Evolutionary conservation across 1,140 invertebrate genomes (phyloP).

Genomic region (Pseudomyrmex concolor): DNA sequence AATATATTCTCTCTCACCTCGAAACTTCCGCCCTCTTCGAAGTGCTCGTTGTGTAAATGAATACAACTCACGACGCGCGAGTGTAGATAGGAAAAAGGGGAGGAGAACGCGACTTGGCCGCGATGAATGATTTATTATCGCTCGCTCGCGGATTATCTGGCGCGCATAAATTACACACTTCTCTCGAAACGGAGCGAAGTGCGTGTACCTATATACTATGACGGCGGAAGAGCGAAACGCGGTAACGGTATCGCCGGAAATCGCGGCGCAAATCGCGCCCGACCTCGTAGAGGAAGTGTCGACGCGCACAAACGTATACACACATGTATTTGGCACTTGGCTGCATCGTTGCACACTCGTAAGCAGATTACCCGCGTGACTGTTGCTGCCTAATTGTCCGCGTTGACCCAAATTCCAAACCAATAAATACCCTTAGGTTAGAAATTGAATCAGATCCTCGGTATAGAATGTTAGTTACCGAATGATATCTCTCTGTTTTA

Average conservation of each 20-base stretch:
- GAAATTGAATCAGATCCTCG: slow-evolving; percentile 23
- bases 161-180: slow-evolving; percentile 38
- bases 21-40: slow-evolving; percentile 47
- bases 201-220: slow-evolving; percentile 12
- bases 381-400: slow-evolving; percentile 31
- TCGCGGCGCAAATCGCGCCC: slow-evolving; percentile 45
- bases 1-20: slow-evolving; percentile 42
- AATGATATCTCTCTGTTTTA: neutral
- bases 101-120: slow-evolving; percentile 41
- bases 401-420: slow-evolving; percentile 38
- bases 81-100: neutral
- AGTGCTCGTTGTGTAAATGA: slow-evolving; percentile 47
- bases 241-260: slow-evolving; percentile 57
- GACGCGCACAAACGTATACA: neutral
- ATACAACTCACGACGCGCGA: slow-evolving; percentile 8
- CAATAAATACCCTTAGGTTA: neutral
- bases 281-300: slow-evolving; percentile 39
- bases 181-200: slow-evolving; percentile 22
- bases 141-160: slow-evolving; percentile 48
- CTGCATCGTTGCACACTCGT: slow-evolving; percentile 33
- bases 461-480: slow-evolving; percentile 21
- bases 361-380: slow-evolving; percentile 50
- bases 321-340: neutral
- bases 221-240: slow-evolving; percentile 48
- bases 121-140: slow-evolving; percentile 58